These are phyloP conservation scores for Hermodice carunculata DNA, from an alignment of 2,888 invertebrate species.

Conservation along the genomic window DNA sequence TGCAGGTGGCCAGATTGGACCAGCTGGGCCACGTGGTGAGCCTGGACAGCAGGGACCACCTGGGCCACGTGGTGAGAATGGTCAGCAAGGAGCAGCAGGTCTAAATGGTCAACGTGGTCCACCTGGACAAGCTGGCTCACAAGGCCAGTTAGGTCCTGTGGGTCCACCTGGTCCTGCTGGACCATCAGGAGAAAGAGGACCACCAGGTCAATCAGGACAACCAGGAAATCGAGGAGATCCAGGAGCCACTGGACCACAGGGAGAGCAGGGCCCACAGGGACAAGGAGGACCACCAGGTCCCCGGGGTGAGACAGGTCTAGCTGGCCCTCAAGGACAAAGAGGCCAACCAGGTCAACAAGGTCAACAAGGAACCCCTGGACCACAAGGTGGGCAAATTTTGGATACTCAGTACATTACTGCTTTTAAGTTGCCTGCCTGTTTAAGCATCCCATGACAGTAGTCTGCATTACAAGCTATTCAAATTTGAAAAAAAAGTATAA, in stretches of 20 bases:
- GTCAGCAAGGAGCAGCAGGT: not conserved
- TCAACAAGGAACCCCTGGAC: not conserved
- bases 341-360: not conserved
- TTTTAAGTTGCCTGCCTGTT: no score
- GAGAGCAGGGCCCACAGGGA: constrained; percentile 37
- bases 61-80: not conserved
- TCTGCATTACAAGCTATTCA: no score
- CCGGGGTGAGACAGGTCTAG: not conserved
- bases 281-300: constrained; percentile 44
- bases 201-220: constrained; percentile 54
- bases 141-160: constrained; percentile 8
- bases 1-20: constrained; percentile 80
- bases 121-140: constrained; percentile 48
- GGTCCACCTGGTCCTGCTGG: no score
- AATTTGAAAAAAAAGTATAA: no score
- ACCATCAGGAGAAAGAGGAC: no score
- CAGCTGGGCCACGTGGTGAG: constrained; percentile 74
- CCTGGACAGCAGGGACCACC: constrained; percentile 42
- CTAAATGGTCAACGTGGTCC: constrained; percentile 9
- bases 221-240: not conserved
- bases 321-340: no score
- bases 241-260: no score
- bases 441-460: no score
- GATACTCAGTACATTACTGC: no score
- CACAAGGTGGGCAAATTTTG: not conserved